Conservation (phyloP, 2,113 vertebrate species). For the Coturnix japonica region DNA sequence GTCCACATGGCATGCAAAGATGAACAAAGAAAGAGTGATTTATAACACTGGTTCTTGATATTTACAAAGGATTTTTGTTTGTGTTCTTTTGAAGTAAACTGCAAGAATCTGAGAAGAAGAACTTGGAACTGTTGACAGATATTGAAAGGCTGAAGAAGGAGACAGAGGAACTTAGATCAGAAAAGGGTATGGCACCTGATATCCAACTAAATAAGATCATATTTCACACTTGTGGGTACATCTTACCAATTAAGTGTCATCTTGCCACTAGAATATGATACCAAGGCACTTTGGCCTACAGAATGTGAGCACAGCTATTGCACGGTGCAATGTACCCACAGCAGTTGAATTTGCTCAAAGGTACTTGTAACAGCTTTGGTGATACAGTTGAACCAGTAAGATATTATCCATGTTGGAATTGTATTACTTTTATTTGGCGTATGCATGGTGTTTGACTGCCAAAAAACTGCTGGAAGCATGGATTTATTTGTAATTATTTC, state of each 20-base stretch:
- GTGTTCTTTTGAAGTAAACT: constrained; percentile 88
- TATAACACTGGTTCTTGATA: not conserved
- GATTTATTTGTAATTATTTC: not conserved
- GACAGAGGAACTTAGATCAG: constrained; percentile 91
- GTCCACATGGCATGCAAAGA: not conserved
- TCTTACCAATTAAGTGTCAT: constrained; percentile 28
- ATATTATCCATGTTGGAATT: not conserved
- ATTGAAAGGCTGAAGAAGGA: constrained; percentile 95
- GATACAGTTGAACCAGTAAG: not conserved
- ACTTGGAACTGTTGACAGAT: constrained; percentile 90
- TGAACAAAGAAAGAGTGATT: not conserved
- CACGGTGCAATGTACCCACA: constrained; percentile 3
- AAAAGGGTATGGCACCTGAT: constrained; percentile 85
- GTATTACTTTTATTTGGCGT: not conserved
- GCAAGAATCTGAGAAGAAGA: constrained; percentile 93
- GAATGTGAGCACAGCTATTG: not conserved
- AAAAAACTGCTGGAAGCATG: not conserved
- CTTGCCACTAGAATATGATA: not conserved
- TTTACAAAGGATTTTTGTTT: not conserved
- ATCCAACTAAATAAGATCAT: constrained; percentile 44
- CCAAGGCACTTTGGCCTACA: not conserved
- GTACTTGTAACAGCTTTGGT: not conserved
- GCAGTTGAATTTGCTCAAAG: not conserved
- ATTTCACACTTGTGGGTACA: constrained; percentile 16
- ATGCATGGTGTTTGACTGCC: not conserved